Evolutionary conservation across 2,113 vertebrate species (phyloP), one percentile per base, ranked within the genome.

Genomic region (Struthio camelus): DNA sequence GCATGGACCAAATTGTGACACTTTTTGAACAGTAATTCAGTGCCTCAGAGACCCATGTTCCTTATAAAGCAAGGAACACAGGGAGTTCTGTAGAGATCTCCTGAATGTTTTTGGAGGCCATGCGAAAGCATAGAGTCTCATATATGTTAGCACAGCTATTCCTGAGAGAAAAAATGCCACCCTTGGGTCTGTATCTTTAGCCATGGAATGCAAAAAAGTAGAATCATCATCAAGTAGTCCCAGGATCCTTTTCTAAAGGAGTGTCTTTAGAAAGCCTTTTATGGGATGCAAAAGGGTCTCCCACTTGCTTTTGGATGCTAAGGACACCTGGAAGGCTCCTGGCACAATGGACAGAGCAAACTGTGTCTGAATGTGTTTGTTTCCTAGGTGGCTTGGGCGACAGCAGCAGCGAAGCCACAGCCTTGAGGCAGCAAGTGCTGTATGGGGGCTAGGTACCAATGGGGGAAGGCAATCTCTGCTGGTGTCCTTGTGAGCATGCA

Each of bases 371-470:
- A 30, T 2, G 0, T 10, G 6, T 8, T 50, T 77, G 8, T 62
- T 69, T 72, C 22, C 58, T 85, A 32, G 28, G 44, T 36, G 32
- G 4, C 51, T 81, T 2, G 0, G 5, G 10, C 40, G 30, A 54
- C 23, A 73, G 40, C 73, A 75, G 32, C 42, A 70, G 40, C 42
- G 72, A 81, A 65, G 61, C 25, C 14, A 36, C 44, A 84, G 4
- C 17, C 17, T 23, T 4, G 19, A 53, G 44, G 36, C 36, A 85
- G 65, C 7, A 58, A 87, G n/a, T 0, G 0, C 42, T 72, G 0
- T 0, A 2, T 58, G 51, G 42, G 72, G 38, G 8, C 16, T 28
- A 11, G 54, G 27, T n/a, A 84, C 64, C 80, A 46, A 14, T 14
- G 75, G 42, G 22, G 16, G 42, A 89, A 90, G 40, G 42, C 56